Evolutionary conservation across 2,797 vertebrate genomes (phyloP).

Genomic region (Danio albolineatus): DNA sequence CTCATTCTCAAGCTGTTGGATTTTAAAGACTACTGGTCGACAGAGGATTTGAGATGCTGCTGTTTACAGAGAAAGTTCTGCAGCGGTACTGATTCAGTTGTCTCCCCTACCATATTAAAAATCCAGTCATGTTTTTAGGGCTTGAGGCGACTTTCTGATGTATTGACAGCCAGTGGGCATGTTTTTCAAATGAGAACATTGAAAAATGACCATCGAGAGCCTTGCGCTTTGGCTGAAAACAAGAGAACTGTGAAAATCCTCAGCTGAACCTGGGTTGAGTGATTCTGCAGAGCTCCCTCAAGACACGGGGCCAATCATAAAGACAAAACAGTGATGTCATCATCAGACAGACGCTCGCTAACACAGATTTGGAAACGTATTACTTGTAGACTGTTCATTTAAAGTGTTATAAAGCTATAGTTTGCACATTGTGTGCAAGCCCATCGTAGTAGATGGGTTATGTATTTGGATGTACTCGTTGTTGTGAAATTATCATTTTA

Average conservation of each 20-base stretch:
- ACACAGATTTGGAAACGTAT: not conserved
- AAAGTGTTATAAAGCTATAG: not conserved
- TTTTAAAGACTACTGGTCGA: not conserved
- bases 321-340: conserved; percentile 20
- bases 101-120: not conserved
- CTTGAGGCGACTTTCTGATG: conserved; percentile 1
- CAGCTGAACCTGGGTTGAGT: not conserved
- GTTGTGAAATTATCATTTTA: too few relatives aligned
- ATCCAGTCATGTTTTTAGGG: not conserved
- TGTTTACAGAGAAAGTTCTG: not conserved
- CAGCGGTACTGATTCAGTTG: not conserved
- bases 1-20: not conserved
- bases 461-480: too few relatives aligned
- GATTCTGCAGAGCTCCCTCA: conserved; percentile 25
- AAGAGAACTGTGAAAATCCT: conserved; percentile 30
- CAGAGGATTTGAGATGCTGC: conserved; percentile 7
- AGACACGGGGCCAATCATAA: not conserved
- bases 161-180: not conserved
- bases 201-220: not conserved
- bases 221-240: not conserved
- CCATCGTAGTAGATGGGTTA: too few relatives aligned
- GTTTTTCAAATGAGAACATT: conserved; percentile 17
- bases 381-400: not conserved
- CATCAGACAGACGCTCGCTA: conserved; percentile 2
- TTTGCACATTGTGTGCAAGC: not conserved